Percentiles rank a stretch among this genome's conserved stretches.
phyloP scores from a whole-genome alignment of 1,140 invertebrate species.

The Eubasilissa regina region DNA sequence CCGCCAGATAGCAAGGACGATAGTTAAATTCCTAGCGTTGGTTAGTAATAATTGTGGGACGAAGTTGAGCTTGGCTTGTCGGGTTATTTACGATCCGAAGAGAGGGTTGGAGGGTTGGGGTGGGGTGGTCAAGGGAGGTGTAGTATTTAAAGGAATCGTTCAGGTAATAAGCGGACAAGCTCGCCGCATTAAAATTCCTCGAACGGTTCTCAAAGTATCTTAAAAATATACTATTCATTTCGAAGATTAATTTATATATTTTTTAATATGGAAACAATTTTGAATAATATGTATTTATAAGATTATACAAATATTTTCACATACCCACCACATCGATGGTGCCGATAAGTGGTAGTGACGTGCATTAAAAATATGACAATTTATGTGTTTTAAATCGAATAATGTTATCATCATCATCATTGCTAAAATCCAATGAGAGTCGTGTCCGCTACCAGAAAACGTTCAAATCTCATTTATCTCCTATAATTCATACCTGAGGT shows the following conservation, averaged over 20 bases:
- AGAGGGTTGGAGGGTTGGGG: slow-evolving; percentile 2
- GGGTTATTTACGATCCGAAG: slow-evolving; percentile 5
- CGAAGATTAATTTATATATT: background rate
- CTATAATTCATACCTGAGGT: no score
- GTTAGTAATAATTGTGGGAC: background rate
- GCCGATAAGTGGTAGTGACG: no score
- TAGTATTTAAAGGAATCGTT: slow-evolving; percentile 19
- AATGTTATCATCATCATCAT: no score
- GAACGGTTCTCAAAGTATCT: slow-evolving; percentile 13
- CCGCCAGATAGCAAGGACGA: background rate
- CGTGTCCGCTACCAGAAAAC: no score
- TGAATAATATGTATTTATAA: background rate
- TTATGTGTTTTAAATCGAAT: no score
- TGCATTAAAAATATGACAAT: no score
- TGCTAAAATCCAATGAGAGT: no score
- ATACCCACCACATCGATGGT: no score
- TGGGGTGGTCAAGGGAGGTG: background rate
- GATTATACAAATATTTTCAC: background rate
- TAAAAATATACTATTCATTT: background rate
- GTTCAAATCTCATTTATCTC: no score
- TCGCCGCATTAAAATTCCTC: slow-evolving; percentile 36
- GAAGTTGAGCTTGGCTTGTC: background rate
- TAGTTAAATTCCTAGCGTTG: background rate
- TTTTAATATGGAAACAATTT: background rate
- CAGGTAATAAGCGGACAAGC: slow-evolving; percentile 16